Evolutionary conservation across 2,888 invertebrate species (phyloP), one percentile per base, ranked within the genome.

Genomic region (Morpho helenor): DNA sequence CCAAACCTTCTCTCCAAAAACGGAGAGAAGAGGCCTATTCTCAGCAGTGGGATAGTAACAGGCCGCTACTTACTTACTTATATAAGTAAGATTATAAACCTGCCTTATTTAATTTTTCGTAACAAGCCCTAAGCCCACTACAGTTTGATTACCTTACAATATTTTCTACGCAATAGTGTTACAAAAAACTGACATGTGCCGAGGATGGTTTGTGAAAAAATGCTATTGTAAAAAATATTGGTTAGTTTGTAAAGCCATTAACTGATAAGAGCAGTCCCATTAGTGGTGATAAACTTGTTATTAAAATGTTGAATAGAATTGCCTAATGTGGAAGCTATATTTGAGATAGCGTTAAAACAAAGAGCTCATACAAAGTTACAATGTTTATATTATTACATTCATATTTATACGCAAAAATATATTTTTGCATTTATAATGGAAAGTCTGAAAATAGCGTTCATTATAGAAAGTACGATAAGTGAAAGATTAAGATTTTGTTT

Each of bases 221-320:
- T 59, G 5, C 31, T 47, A 62, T 65, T 60, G 62, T 61, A 72
- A 75, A 74, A 76, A 76, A 70, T 66, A 62, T 67, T 40, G 57
- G 63, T 67, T 70, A 73, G 68, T 73, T 69, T 68, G 71, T 73
- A 71, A 74, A 78, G 70, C 76, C 76, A 80, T 79, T 79, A 80
- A 68, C 70, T 72, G 81, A 79, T 81, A 79, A 79, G 66, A 60
- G 59, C 40, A 60, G 63, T 66, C 67, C 75, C 73, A 77, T 80
- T 77, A 79, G 58, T 57, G 57, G 16, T 73, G 79, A 79, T 74
- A 79, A 74, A 62, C 60, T 60, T 57, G 57, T 57, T 63, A 64
- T 58, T 53, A 63, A 64, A 64, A 54, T 44, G 49, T 49, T 10
- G 16, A 39, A 56, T 56, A 57, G 56, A 49, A 67, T 62, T 64